These are phyloP conservation scores for Hedya salicella DNA, from an alignment of 2,888 invertebrate species.

Conservation along the genomic window DNA sequence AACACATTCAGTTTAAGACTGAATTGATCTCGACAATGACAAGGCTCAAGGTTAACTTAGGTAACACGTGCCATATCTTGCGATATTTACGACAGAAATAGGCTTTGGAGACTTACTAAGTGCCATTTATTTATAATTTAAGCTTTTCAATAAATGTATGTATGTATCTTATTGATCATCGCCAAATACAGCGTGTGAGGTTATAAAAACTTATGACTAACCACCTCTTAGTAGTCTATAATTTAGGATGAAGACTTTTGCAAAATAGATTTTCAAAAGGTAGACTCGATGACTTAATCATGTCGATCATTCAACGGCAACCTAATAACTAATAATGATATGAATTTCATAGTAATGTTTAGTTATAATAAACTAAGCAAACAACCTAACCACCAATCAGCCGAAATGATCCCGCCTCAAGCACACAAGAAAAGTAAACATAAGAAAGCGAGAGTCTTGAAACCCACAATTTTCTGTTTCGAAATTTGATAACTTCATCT, in stretches of 20 bases:
- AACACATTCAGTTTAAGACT: too few relatives aligned
- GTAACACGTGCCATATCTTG: too few relatives aligned
- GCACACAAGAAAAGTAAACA: constrained; percentile 73
- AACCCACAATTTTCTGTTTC: constrained; percentile 70
- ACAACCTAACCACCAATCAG: constrained; percentile 41
- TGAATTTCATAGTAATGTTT: constrained; percentile 40
- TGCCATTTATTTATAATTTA: too few relatives aligned
- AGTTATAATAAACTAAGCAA: constrained; percentile 40
- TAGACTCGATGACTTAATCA: constrained; percentile 40
- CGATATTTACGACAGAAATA: too few relatives aligned
- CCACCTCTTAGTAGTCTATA: constrained; percentile 6
- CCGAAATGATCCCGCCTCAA: constrained; percentile 67
- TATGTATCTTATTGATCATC: background rate
- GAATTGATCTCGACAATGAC: too few relatives aligned
- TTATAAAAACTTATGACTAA: constrained; percentile 3
- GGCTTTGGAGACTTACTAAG: too few relatives aligned
- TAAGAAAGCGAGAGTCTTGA: constrained; percentile 64
- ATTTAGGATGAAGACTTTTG: constrained; percentile 27
- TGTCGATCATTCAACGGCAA: constrained; percentile 38
- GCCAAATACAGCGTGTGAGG: constrained; percentile 12
- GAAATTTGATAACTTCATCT: constrained; percentile 79
- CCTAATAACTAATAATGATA: constrained; percentile 48
- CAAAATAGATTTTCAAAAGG: constrained; percentile 29
- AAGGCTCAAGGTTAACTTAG: too few relatives aligned
- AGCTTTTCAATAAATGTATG: too few relatives aligned